Base-by-base conservation (phyloP, 2,888 invertebrate species). In the Lymantria dispar region DNA sequence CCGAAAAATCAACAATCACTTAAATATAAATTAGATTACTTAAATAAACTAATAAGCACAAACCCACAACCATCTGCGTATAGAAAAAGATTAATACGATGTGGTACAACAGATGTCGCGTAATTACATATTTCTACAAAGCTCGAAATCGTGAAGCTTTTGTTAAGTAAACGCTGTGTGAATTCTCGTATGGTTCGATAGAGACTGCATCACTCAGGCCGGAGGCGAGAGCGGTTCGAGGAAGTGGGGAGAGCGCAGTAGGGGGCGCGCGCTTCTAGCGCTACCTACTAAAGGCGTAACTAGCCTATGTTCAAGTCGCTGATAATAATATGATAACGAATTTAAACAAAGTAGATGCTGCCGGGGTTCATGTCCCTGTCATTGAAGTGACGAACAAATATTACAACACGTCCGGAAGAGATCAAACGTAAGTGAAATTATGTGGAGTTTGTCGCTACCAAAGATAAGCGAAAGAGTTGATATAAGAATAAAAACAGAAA, bases 261-360 rank as follows among this genome's bases (percentile, higher is more conserved):
- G 83, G 83, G 82, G 85, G 82, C 77, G 79, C 79, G 75, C 76
- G 73, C 78, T 71, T 76, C 76, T 74, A 74, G 55, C 70, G 70
- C 65, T 62, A 68, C 73, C 74, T 57, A 68, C 70, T 70, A 74
- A 74, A 82, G 72, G 74, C 84, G 83, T 80, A 84, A 85, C 78
- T 69, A 78, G 73, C 81, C 79, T 78, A 74, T 85, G 80, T 80
- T 80, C 81, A 80, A 76, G 76, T 66, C 72, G 78, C 76, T 83
- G 81, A 83, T 82, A 87, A 76, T 83, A 80, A 83, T 82, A 87
- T 88, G 90, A 90, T 90, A 89, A 89, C 86, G 72, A 83, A 83
- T 77, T 83, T 86, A 83, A 77, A 88, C 85, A 84, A 83, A 79
- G 74, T 69, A 66, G 66, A 73, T 60, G 73, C 75, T 77, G 79